Percentiles rank a stretch among this genome's conserved stretches.
Conservation (phyloP, 2,888 invertebrate species). For the Podotricha telesiphe region DNA sequence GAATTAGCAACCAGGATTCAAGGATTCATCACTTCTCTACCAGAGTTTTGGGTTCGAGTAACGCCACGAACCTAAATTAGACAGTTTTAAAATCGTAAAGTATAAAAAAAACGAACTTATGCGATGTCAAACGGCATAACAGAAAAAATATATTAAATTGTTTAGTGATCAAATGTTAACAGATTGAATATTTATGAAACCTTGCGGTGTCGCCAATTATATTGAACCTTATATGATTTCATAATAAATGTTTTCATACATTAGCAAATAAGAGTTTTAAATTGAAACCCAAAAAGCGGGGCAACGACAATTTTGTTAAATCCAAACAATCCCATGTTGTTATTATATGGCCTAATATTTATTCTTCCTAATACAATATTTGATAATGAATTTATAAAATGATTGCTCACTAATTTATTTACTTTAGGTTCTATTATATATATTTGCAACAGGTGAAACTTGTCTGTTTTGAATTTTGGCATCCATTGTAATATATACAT, state of each 20-base stretch:
- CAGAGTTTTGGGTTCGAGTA: conserved; percentile 84
- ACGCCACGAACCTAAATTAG: conserved; percentile 57
- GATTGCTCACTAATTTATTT: too few relatives aligned
- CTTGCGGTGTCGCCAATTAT: too few relatives aligned
- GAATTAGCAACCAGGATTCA: conserved; percentile 68
- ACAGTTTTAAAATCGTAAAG: neutral
- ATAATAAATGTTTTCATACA: neutral
- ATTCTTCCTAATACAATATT: too few relatives aligned
- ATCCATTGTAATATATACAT: conserved; percentile 8
- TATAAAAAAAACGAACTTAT: neutral
- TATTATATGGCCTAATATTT: too few relatives aligned
- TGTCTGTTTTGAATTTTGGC: conserved; percentile 4
- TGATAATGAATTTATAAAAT: too few relatives aligned
- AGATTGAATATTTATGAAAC: too few relatives aligned
- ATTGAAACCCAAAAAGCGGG: neutral
- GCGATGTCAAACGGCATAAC: conserved; percentile 1
- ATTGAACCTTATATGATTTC: too few relatives aligned
- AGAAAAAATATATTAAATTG: neutral
- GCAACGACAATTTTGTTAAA: too few relatives aligned
- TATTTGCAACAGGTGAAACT: neutral
- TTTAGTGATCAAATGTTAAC: too few relatives aligned
- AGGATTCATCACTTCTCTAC: conserved; percentile 82
- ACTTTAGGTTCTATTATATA: neutral
- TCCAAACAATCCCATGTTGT: too few relatives aligned
- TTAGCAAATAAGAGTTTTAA: conserved; percentile 9